Percentiles rank a stretch among this genome's conserved stretches.
Evolutionary conservation across 1,140 invertebrate genomes (phyloP).

Genomic region (Ceratina japonica): DNA sequence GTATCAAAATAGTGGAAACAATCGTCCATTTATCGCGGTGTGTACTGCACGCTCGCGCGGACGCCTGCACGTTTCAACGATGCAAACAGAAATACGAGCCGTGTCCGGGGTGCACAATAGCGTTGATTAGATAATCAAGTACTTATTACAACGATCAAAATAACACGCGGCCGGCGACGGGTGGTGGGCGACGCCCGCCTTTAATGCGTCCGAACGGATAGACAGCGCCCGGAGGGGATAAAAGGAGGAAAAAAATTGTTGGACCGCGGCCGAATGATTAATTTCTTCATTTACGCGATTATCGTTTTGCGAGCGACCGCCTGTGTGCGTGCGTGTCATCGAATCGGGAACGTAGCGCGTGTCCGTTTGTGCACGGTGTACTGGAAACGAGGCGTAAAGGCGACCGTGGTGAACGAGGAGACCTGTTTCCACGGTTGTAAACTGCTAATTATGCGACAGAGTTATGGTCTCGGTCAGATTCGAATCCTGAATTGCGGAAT

Average conservation of each 20-base stretch:
- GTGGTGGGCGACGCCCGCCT: not conserved
- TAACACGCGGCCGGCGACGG: not conserved
- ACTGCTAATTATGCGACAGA: slow-evolving; percentile 48
- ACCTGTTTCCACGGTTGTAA: slow-evolving; percentile 29
- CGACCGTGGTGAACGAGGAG: slow-evolving; percentile 4
- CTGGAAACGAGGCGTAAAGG: slow-evolving; percentile 28
- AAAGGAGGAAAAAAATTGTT: slow-evolving; percentile 1
- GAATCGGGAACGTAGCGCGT: not conserved
- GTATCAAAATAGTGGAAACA: slow-evolving; percentile 4
- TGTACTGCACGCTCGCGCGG: no score
- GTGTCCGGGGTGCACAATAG: slow-evolving; percentile 1
- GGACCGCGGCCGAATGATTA: slow-evolving; percentile 36
- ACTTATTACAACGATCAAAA: slow-evolving; percentile 33
- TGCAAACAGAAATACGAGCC: slow-evolving; percentile 24
- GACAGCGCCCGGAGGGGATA: not conserved
- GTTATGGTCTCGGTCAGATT: slow-evolving; percentile 26
- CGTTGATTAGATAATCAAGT: slow-evolving; percentile 43
- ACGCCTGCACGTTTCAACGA: not conserved
- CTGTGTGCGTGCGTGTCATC: slow-evolving; percentile 15
- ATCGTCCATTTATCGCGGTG: not conserved
- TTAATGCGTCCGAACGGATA: not conserved
- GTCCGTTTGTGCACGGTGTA: not conserved
- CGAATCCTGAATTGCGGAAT: not conserved
- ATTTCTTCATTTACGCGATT: slow-evolving; percentile 46
- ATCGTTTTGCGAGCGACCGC: not conserved